Evolutionary conservation across 2,797 vertebrate genomes (phyloP).

Genomic region (Chromis chromis): DNA sequence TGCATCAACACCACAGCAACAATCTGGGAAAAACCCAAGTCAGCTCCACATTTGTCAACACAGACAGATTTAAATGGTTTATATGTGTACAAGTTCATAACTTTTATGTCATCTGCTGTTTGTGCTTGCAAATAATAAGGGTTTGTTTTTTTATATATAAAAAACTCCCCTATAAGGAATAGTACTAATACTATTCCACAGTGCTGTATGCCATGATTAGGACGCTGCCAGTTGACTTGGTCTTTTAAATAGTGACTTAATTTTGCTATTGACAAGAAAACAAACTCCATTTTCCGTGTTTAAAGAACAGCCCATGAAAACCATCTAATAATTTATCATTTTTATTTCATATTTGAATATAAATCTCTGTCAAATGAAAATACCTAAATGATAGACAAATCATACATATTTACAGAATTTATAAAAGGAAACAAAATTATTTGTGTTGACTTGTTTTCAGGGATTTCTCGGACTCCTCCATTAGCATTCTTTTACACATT

Average conservation of each 20-base stretch:
- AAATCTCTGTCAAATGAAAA: conserved; percentile 87
- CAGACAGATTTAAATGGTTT: not conserved
- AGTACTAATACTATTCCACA: not conserved
- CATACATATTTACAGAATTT: conserved; percentile 83
- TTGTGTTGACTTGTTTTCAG: conserved; percentile 61
- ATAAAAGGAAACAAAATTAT: conserved; percentile 82
- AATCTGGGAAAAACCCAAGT: not conserved
- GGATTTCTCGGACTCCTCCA: conserved; percentile 56
- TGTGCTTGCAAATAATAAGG: no score
- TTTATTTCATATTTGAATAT: conserved; percentile 87
- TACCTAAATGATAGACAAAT: conserved; percentile 85
- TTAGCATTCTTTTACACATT: conserved; percentile 40
- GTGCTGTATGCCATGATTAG: not conserved
- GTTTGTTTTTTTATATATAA: no score
- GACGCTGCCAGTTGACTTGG: not conserved
- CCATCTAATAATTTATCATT: conserved; percentile 79
- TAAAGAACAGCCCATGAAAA: conserved; percentile 21
- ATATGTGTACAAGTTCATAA: not conserved
- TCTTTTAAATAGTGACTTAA: no score
- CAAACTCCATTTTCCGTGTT: not conserved
- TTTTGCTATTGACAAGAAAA: no score
- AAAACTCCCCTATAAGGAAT: not conserved
- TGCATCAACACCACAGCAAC: not conserved
- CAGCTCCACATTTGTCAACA: no score
- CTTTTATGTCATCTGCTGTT: not conserved